These are phyloP conservation scores for Leptocoma aspasia DNA, from an alignment of 2,113 vertebrate species.

Conservation along the genomic window DNA sequence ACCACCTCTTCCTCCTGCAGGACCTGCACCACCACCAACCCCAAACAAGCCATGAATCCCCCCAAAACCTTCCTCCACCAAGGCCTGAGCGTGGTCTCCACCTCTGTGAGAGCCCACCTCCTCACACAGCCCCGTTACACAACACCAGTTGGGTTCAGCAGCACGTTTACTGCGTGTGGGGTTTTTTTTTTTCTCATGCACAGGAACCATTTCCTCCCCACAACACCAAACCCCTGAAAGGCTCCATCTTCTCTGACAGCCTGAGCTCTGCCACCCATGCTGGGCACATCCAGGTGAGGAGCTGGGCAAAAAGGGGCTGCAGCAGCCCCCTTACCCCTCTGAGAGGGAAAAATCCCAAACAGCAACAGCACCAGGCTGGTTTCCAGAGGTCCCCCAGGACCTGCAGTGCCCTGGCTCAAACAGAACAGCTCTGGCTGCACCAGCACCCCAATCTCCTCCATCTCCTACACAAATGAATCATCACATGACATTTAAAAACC, in stretches of 20 bases:
- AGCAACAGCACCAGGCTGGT: not conserved
- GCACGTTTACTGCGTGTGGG: not conserved
- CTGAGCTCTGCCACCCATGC: not conserved
- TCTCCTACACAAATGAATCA: conserved; percentile 52
- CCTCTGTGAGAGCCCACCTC: not conserved
- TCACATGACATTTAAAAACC: conserved; percentile 28
- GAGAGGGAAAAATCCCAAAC: not conserved
- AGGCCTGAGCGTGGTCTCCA: not conserved
- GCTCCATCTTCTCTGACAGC: conserved; percentile 4
- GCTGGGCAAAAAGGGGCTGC: not conserved
- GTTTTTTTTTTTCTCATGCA: not conserved
- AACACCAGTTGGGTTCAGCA: not conserved
- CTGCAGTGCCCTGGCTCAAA: not conserved
- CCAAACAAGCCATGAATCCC: not conserved
- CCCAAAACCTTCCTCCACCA: not conserved
- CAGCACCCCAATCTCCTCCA: not conserved
- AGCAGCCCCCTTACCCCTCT: not conserved
- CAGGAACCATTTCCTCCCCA: conserved; percentile 34
- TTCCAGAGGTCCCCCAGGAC: not conserved
- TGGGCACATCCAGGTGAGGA: not conserved
- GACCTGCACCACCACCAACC: not conserved
- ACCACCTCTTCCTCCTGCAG: not conserved
- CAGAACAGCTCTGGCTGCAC: not conserved
- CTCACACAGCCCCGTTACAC: not conserved
- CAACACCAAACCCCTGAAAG: not conserved